Conservation (phyloP, 2,888 invertebrate species). For the Cyrtodaria siliqua region DNA sequence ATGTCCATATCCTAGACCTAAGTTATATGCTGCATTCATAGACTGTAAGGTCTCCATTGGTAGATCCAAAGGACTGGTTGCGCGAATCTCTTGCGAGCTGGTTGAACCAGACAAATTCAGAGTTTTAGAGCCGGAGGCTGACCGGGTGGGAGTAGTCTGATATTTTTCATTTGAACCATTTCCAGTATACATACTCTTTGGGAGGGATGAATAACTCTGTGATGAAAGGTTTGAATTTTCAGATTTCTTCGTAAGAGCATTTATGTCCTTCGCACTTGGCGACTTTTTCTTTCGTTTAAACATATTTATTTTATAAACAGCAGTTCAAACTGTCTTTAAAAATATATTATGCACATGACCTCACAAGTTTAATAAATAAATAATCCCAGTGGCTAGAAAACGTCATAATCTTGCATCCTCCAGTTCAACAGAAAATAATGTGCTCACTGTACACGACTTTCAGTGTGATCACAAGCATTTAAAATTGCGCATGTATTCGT, state of each 20-base stretch:
- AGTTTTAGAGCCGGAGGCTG: slow-evolving; percentile 57
- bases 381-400: background rate
- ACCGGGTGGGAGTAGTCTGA: slow-evolving; percentile 47
- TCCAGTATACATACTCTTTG: slow-evolving; percentile 60
- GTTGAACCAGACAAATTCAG: slow-evolving; percentile 50
- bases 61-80: slow-evolving; percentile 79
- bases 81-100: slow-evolving; percentile 64
- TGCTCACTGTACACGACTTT: too few species aligned
- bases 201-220: slow-evolving; percentile 62
- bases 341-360: background rate
- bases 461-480: too few species aligned
- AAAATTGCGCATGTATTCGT: too few species aligned
- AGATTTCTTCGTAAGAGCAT: slow-evolving; percentile 52
- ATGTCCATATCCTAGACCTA: slow-evolving; percentile 60
- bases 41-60: slow-evolving; percentile 78
- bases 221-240: slow-evolving; percentile 44
- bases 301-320: slow-evolving; percentile 41
- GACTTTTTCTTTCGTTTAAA: slow-evolving; percentile 65
- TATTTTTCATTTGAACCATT: slow-evolving; percentile 25
- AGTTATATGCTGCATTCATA: slow-evolving; percentile 72
- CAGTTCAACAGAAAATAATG: too few species aligned
- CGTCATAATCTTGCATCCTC: too few species aligned
- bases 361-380: background rate
- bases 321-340: too few species aligned
- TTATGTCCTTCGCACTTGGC: slow-evolving; percentile 66